A percentile compares a stretch with the other conserved stretches of the same genome.
These are phyloP conservation scores for Miniopterus natalensis DNA, from an alignment of 2,113 vertebrate genomes.

Conservation along the genomic window DNA sequence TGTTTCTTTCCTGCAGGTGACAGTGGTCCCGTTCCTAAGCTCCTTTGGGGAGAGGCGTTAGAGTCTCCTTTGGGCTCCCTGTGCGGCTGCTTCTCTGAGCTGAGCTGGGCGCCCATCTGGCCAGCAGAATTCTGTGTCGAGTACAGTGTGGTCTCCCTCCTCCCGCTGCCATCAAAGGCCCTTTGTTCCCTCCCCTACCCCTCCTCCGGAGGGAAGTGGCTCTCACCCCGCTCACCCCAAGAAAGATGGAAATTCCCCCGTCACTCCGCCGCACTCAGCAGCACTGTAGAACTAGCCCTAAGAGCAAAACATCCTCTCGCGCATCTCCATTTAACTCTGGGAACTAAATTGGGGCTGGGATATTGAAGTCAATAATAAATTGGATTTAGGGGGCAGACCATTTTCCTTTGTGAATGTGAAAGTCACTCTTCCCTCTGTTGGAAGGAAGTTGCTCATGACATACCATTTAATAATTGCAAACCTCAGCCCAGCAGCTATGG, in stretches of 20 bases:
- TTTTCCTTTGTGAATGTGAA: constrained; percentile 50
- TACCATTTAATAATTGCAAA: neutral
- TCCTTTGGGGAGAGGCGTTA: neutral
- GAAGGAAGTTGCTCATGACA: constrained; percentile 34
- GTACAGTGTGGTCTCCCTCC: constrained; percentile 28
- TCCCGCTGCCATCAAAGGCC: constrained; percentile 30
- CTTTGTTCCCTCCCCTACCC: neutral
- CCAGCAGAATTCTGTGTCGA: constrained; percentile 13
- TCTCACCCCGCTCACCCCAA: neutral
- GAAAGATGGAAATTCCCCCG: constrained; percentile 46
- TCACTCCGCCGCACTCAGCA: neutral
- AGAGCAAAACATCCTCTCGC: neutral
- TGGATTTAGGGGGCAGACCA: neutral
- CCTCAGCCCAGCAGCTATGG: neutral
- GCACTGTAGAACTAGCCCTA: neutral
- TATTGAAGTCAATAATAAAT: neutral
- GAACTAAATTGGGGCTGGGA: neutral
- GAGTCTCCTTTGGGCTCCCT: neutral
- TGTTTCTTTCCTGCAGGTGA: neutral
- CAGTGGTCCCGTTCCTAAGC: neutral
- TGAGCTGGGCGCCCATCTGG: neutral
- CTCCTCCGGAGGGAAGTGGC: neutral
- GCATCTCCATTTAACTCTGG: constrained; percentile 1
- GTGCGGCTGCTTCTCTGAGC: neutral
- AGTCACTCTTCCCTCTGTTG: neutral